phyloP scores from a whole-genome alignment of 2,797 vertebrate species.

The Chromis chromis region DNA sequence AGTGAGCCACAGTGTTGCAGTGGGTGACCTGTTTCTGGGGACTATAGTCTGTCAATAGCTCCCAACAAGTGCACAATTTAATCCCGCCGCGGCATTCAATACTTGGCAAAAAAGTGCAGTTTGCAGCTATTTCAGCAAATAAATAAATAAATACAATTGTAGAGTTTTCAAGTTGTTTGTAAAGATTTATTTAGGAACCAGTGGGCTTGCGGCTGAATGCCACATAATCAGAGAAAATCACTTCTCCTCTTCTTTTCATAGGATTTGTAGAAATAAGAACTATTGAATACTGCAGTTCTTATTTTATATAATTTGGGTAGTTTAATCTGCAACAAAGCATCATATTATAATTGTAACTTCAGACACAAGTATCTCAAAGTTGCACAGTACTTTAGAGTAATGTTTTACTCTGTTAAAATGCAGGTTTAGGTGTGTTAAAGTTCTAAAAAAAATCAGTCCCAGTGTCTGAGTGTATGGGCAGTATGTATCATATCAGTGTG shows the following conservation, averaged over 20 bases:
- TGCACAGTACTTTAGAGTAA: neutral
- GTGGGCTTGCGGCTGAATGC: neutral
- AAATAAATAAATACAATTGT: neutral
- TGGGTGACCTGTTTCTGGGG: neutral
- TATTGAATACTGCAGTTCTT: neutral
- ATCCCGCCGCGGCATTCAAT: constrained; percentile 1
- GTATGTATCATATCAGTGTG: neutral
- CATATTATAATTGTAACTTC: neutral
- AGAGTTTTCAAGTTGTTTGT: neutral
- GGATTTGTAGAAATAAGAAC: neutral
- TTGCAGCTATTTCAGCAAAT: constrained; percentile 16
- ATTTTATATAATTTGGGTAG: neutral
- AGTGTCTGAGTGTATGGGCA: neutral
- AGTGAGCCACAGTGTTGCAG: neutral
- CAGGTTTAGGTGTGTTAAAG: neutral
- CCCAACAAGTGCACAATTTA: constrained; percentile 19
- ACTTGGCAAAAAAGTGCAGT: constrained; percentile 1
- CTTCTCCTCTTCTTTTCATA: neutral
- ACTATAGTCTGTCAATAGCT: constrained; percentile 19
- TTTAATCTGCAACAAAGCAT: neutral
- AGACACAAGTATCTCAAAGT: neutral
- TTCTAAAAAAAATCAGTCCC: neutral
- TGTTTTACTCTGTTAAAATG: neutral
- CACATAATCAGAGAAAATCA: constrained; percentile 6
- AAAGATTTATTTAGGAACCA: constrained; percentile 18